Conservation (phyloP, 2,113 vertebrate species). For the Podarcis raffonei region DNA sequence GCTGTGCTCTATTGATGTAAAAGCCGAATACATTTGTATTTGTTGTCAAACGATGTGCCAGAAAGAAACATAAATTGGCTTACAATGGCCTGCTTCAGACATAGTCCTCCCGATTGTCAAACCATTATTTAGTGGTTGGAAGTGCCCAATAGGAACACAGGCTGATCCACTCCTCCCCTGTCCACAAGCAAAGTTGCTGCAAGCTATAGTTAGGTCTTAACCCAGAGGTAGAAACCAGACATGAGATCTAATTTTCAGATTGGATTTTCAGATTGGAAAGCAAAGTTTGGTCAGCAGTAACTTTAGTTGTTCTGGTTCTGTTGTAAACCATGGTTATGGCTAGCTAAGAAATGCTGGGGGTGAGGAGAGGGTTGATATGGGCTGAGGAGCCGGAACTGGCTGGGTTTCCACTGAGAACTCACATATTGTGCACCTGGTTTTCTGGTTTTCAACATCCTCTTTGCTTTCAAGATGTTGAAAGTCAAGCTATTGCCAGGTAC, state of each 20-base stretch:
- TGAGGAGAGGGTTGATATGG: too few species aligned
- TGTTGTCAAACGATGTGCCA: neutral
- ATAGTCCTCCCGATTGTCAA: neutral
- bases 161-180: neutral
- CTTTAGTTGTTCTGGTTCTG: too few species aligned
- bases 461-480: too few species aligned
- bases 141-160: neutral
- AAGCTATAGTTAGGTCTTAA: neutral
- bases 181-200: neutral
- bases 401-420: too few species aligned
- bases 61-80: neutral
- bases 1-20: neutral
- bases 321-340: too few species aligned
- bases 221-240: neutral
- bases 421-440: too few species aligned
- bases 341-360: too few species aligned
- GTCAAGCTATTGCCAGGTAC: too few species aligned
- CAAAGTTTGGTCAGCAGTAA: neutral
- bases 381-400: too few species aligned
- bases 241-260: neutral
- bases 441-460: too few species aligned
- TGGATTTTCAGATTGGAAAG: neutral
- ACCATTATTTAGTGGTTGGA: neutral
- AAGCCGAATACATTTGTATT: neutral
- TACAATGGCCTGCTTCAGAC: neutral